Conservation (phyloP, 2,888 invertebrate genomes). For the Agonopterix alstromeriana region DNA sequence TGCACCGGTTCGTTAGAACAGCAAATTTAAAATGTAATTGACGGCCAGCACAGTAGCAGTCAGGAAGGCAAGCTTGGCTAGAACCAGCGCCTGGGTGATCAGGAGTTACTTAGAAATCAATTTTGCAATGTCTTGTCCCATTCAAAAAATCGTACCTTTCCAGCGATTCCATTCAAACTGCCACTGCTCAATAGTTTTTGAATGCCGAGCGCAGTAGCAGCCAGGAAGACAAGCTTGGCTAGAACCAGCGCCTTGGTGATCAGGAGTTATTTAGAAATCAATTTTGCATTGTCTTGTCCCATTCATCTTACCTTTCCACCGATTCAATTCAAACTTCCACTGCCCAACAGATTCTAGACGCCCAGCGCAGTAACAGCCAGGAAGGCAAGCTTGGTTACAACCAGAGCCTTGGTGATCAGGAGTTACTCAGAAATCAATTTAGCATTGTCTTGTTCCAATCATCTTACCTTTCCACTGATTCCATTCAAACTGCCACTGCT, state of each 20-base stretch:
- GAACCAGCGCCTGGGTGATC: conserved; percentile 85
- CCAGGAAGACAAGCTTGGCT: conserved; percentile 85
- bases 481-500: conserved; percentile 68
- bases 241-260: conserved; percentile 86
- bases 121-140: neutral
- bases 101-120: conserved; percentile 30
- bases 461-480: conserved; percentile 58
- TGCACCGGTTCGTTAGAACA: no score
- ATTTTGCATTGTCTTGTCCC: no score
- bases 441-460: neutral
- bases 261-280: conserved; percentile 51
- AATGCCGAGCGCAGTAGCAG: conserved; percentile 82
- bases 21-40: no score
- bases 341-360: conserved; percentile 80
- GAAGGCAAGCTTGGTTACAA: conserved; percentile 87
- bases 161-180: conserved; percentile 53
- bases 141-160: conserved; percentile 42
- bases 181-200: conserved; percentile 81
- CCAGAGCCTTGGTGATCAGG: conserved; percentile 84
- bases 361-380: conserved; percentile 83
- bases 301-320: conserved; percentile 55
- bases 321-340: conserved; percentile 60
- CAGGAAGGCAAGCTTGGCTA: conserved; percentile 87
- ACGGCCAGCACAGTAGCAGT: conserved; percentile 82
- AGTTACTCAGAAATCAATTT: no score